A percentile compares a stretch with the other conserved stretches of the same genome.
Conservation (phyloP, 2,888 invertebrate species). For the Busseola fusca region DNA sequence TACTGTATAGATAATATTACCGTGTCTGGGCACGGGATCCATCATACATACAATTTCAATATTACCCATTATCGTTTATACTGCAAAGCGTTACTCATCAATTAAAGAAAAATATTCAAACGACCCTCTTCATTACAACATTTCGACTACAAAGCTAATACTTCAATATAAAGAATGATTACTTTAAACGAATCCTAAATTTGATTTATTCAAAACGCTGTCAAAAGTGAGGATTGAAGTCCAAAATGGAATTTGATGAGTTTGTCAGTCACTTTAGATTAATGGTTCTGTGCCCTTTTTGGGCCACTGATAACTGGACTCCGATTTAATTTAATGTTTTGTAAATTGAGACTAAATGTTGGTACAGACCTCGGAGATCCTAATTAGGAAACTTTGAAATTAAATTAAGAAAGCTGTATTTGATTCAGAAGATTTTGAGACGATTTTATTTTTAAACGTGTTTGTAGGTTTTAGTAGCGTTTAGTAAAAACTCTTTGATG, state of each 20-base stretch:
- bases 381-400: slow-evolving; percentile 39
- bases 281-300: slow-evolving; percentile 29
- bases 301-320: slow-evolving; percentile 39
- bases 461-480: slow-evolving; percentile 1
- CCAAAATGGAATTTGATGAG: slow-evolving; percentile 36
- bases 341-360: slow-evolving; percentile 25
- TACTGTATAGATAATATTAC: too few relatives aligned
- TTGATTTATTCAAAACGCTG: slow-evolving; percentile 39
- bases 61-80: background rate
- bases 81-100: slow-evolving; percentile 8
- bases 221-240: slow-evolving; percentile 24
- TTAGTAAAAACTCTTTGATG: background rate
- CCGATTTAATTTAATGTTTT: slow-evolving; percentile 40
- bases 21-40: background rate
- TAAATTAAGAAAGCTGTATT: slow-evolving; percentile 34
- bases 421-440: slow-evolving; percentile 21
- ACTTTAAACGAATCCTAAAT: slow-evolving; percentile 28
- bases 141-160: slow-evolving; percentile 24
- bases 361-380: slow-evolving; percentile 28
- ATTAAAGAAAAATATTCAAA: slow-evolving; percentile 1
- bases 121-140: slow-evolving; percentile 1
- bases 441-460: background rate
- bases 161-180: slow-evolving; percentile 28
- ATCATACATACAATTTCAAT: background rate
- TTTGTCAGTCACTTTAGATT: slow-evolving; percentile 46